Percentiles rank a stretch among this genome's conserved stretches.
Conservation (phyloP, 2,797 vertebrate genomes). For the Chrysolophus pictus region DNA sequence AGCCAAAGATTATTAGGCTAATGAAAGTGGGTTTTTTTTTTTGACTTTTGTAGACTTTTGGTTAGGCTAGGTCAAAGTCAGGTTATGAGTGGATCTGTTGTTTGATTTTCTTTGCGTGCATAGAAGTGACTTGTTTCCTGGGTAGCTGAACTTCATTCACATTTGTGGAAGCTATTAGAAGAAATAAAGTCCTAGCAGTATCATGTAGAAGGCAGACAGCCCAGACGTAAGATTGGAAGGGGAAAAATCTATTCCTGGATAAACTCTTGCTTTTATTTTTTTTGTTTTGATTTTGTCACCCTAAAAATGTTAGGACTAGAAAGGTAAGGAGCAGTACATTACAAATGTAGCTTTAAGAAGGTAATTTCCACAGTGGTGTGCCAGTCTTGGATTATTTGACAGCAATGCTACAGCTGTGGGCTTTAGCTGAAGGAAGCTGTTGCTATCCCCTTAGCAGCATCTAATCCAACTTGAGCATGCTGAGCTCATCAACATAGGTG, state of each 20-base stretch:
- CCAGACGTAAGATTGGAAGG: neutral
- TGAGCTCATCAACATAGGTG: neutral
- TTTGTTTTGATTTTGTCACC: constrained; percentile 3
- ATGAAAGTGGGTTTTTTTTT: neutral
- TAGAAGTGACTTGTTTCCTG: neutral
- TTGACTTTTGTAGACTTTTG: neutral
- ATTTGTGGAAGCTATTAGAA: neutral
- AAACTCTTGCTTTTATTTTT: neutral
- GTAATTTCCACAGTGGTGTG: neutral
- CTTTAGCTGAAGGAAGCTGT: neutral
- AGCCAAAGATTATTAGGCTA: neutral
- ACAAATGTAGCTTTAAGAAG: neutral
- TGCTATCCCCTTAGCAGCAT: neutral
- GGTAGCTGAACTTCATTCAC: neutral
- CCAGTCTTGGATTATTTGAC: neutral
- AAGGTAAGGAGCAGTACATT: neutral
- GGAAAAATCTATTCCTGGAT: neutral
- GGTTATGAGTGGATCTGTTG: neutral
- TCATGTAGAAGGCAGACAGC: neutral
- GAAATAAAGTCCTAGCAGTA: neutral
- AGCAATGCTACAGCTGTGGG: neutral
- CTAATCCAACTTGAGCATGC: neutral
- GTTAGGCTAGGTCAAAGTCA: neutral
- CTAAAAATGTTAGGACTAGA: neutral
- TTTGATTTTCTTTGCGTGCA: neutral